A percentile compares a stretch with the other conserved stretches of the same genome.
Evolutionary conservation across 2,113 vertebrate genomes (phyloP).

Genomic region (Sinocyclocheilus maitianheensis): DNA sequence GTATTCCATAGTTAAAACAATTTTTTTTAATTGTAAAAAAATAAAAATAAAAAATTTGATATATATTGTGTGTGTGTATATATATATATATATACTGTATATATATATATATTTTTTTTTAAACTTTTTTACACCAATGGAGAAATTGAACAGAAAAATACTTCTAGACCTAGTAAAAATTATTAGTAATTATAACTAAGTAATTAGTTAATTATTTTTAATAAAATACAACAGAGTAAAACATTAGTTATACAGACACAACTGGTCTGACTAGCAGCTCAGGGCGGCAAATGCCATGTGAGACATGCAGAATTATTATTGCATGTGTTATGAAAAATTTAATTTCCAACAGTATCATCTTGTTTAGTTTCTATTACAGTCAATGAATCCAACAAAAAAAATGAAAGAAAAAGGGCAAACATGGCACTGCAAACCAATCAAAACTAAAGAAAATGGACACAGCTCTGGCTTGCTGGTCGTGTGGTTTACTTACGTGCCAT

Average conservation of each 20-base stretch:
- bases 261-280: constrained; percentile 60
- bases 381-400: constrained; percentile 55
- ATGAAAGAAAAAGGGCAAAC: constrained; percentile 48
- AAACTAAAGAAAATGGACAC: constrained; percentile 58
- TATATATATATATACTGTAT: too few relatives aligned
- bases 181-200: too few relatives aligned
- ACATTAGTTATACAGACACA: background rate
- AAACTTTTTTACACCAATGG: background rate
- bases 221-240: background rate
- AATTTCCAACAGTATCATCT: background rate
- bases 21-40: too few relatives aligned
- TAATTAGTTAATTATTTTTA: background rate
- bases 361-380: constrained; percentile 41
- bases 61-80: too few relatives aligned
- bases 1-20: background rate
- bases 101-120: too few relatives aligned
- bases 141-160: background rate
- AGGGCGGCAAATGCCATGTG: constrained; percentile 35
- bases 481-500: constrained; percentile 82
- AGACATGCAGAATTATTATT: constrained; percentile 69
- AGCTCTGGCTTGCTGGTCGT: constrained; percentile 66
- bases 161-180: background rate
- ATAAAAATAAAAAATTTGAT: too few relatives aligned
- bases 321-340: constrained; percentile 35
- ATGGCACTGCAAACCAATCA: constrained; percentile 52